phyloP scores from a whole-genome alignment of 2,888 invertebrate genomes.

The Didymodactylos carnosus region DNA sequence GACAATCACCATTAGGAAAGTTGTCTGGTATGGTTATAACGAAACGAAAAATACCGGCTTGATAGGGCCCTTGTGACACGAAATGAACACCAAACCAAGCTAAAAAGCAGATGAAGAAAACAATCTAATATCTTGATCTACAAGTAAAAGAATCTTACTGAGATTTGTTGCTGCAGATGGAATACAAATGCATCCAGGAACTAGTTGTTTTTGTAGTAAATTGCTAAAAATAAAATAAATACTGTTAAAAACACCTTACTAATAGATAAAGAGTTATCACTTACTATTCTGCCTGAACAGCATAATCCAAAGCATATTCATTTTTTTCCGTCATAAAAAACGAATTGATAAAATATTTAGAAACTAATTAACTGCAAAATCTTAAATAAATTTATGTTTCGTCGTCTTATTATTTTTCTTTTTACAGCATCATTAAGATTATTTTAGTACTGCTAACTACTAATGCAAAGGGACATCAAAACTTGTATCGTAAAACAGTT shows the following conservation, averaged over 20 bases:
- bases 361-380: too few relatives aligned
- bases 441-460: too few relatives aligned
- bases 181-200: neutral
- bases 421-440: too few relatives aligned
- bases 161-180: neutral
- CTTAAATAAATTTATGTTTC: too few relatives aligned
- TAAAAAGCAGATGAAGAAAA: too few relatives aligned
- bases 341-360: neutral
- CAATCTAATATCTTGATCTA: neutral
- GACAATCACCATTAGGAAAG: slow-evolving; percentile 64
- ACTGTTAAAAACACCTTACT: neutral
- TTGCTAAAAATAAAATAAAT: neutral
- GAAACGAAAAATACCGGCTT: slow-evolving; percentile 74
- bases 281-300: neutral
- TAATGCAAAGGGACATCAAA: too few relatives aligned
- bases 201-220: neutral
- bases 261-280: neutral
- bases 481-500: too few relatives aligned
- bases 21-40: slow-evolving; percentile 60
- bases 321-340: neutral
- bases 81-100: slow-evolving; percentile 80
- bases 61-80: slow-evolving; percentile 64
- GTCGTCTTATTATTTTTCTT: too few relatives aligned
- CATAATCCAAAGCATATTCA: neutral
- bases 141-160: neutral